phyloP scores from a whole-genome alignment of 2,888 invertebrate genomes.

The Nomada ferruginata region DNA sequence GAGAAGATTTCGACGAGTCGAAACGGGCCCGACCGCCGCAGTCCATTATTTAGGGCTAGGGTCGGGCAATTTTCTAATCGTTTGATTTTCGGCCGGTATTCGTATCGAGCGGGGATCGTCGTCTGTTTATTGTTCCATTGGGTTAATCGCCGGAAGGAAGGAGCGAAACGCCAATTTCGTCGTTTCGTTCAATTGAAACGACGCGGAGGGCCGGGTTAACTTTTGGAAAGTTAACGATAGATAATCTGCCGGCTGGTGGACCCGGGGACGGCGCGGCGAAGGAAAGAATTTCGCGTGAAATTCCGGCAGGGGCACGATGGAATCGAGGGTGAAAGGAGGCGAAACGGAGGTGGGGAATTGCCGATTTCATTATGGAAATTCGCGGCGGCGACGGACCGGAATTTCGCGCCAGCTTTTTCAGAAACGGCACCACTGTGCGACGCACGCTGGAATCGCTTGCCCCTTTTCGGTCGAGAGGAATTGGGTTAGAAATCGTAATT shows the following conservation, averaged over 20 bases:
- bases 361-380: constrained; percentile 34
- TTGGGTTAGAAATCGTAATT: constrained; percentile 39
- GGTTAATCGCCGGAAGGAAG: background rate
- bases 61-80: no score
- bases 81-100: background rate
- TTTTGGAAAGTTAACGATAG: background rate
- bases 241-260: background rate
- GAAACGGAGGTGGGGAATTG: background rate
- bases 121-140: constrained; percentile 4
- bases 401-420: no score
- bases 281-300: background rate
- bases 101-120: no score
- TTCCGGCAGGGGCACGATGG: background rate
- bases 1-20: constrained; percentile 21
- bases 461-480: constrained; percentile 26
- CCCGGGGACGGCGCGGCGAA: background rate
- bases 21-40: no score
- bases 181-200: background rate
- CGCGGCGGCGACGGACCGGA: background rate
- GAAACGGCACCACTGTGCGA: background rate
- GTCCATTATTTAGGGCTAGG: no score
- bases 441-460: constrained; percentile 69
- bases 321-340: background rate
- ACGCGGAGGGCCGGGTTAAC: background rate
- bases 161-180: background rate